A percentile compares a stretch with the other conserved stretches of the same genome.
These are phyloP conservation scores for Bergia puertoricense DNA, from an alignment of 92 coral and sea anemone genomes.

Conservation along the genomic window DNA sequence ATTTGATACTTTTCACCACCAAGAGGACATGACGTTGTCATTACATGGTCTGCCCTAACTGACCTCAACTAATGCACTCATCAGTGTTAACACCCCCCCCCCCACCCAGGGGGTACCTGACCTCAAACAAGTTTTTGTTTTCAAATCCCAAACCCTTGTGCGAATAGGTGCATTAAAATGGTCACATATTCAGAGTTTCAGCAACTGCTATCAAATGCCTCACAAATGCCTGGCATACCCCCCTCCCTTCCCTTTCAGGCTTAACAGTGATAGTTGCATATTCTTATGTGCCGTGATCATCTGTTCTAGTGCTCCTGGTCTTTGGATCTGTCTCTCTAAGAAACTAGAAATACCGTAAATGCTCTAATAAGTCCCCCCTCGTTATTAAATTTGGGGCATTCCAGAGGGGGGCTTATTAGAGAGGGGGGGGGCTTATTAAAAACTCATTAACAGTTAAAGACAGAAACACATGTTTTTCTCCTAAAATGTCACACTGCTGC, in stretches of 20 bases:
- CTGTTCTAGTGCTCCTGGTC: conserved; percentile 3
- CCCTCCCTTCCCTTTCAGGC: background rate
- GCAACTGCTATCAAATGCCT: conserved; percentile 10
- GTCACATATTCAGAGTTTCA: background rate
- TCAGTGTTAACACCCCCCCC: conserved; percentile 2
- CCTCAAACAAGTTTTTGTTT: background rate
- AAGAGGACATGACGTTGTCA: background rate
- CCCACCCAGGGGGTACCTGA: background rate
- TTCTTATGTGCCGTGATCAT: background rate
- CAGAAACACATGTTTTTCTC: background rate
- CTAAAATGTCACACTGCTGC: background rate
- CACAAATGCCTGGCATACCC: background rate
- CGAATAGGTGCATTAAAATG: conserved; percentile 3
- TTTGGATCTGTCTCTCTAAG: conserved; percentile 5
- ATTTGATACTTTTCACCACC: background rate
- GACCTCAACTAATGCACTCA: conserved; percentile 1
- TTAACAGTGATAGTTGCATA: conserved; percentile 1
- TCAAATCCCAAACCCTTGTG: conserved; percentile 2
- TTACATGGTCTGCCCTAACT: background rate
- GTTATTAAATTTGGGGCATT: too few species aligned
- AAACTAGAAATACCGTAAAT: background rate
- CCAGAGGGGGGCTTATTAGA: too few species aligned
- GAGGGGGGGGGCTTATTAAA: background rate
- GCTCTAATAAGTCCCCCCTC: too few species aligned
- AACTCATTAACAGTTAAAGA: background rate